These are phyloP conservation scores for Orchestes rusci DNA, from an alignment of 2,888 invertebrate genomes.

Conservation along the genomic window DNA sequence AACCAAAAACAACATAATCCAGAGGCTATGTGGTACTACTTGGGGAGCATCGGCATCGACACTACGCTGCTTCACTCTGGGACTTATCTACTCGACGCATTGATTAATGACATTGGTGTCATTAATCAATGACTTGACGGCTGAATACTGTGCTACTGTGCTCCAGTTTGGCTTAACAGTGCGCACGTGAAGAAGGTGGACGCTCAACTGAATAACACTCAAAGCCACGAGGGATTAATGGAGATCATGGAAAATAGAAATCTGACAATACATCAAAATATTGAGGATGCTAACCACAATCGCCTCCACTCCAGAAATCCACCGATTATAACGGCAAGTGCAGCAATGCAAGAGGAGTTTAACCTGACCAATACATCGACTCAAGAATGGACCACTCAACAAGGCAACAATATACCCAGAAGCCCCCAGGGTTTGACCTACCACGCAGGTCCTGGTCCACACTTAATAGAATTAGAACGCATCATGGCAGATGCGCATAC, in stretches of 20 bases:
- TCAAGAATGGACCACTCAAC: not conserved
- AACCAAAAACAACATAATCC: slow-evolving; percentile 1
- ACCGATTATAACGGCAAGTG: not conserved
- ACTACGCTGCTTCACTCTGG: not conserved
- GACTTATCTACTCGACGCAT: not conserved
- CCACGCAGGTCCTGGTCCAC: slow-evolving; percentile 4
- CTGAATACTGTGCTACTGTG: too few species aligned
- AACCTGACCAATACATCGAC: too few species aligned
- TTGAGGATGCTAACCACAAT: slow-evolving; percentile 1
- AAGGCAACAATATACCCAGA: not conserved
- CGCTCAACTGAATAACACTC: not conserved
- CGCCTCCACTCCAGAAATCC: slow-evolving; percentile 1
- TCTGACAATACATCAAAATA: not conserved
- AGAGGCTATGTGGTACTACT: not conserved
- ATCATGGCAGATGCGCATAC: slow-evolving; percentile 3
- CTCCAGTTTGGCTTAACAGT: too few species aligned
- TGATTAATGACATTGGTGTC: too few species aligned
- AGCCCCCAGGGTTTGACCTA: slow-evolving; percentile 6
- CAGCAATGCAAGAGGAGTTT: not conserved
- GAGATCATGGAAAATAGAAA: too few species aligned
- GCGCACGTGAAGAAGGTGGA: too few species aligned
- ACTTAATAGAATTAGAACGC: slow-evolving; percentile 3
- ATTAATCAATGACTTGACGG: too few species aligned
- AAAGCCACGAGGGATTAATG: not conserved
- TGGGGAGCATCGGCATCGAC: slow-evolving; percentile 1